Evolutionary conservation across 2,888 invertebrate species (phyloP), one percentile per base, ranked within the genome.

Genomic region (Chymomyza amoena): DNA sequence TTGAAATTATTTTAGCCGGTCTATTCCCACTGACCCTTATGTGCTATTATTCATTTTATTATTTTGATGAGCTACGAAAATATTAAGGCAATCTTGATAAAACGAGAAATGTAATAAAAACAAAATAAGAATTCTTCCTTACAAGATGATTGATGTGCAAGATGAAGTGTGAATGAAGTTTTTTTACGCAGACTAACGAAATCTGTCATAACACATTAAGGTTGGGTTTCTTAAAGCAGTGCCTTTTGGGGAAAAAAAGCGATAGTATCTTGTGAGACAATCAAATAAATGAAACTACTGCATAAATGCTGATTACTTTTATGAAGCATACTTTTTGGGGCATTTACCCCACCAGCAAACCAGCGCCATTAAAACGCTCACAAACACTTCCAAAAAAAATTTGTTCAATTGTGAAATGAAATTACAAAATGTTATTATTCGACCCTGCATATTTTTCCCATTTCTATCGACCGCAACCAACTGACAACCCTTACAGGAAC

Each of bases 401-500:
- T 10, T 13, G 39, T 45, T 45, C 39, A 45, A 45, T 45, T 45
- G 39, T 45, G 39, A 45, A 56, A 56, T 45, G 39, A 13, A 56
- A 56, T 56, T 56, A 56, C 20, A 56, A 18, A 56, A 20, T 56
- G 20, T 56, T n/a, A 45, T 45, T 45, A 45, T 15, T 57, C 18
- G 20, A 32, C 15, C 3, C n/a, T 32, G 59, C 36, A 28, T 28
- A 32, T 59, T 59, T 25, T 57, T 16, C 6, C 28, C 16, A 9
- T 57, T 57, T 18, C 7, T 57, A 25, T 20, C 56, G 39, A 45
- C 39, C 39, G 39, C 39, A 45, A 45, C 4, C 13, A 4, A 4
- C 39, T 10, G 39, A 45, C 39, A 45, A 45, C 39, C 39, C 39
- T 45, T 45, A 3, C 39, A 45, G 75, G 68, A 69, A 70, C 61